These are phyloP conservation scores for Tragelaphus imberbis DNA, from an alignment of 2,113 vertebrate genomes.

Conservation along the genomic window DNA sequence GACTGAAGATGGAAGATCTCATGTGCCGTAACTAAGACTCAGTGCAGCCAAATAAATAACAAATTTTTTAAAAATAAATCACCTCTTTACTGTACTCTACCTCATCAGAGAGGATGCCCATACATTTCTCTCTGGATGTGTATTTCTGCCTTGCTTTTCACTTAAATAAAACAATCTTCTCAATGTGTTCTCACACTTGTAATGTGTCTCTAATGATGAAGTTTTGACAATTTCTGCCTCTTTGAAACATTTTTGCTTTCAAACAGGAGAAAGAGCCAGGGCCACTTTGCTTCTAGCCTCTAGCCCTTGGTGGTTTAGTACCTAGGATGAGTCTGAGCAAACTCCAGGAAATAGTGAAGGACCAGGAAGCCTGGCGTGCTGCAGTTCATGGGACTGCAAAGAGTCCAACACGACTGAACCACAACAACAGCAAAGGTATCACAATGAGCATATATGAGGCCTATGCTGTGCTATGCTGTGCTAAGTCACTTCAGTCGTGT, in stretches of 20 bases:
- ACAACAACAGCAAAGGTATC: background rate
- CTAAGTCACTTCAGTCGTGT: too few species aligned
- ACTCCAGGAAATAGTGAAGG: background rate
- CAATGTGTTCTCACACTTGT: background rate
- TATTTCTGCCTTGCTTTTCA: background rate
- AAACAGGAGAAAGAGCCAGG: background rate
- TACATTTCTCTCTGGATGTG: background rate
- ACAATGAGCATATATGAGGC: background rate
- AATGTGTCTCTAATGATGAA: background rate
- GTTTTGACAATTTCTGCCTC: background rate
- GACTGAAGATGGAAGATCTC: background rate
- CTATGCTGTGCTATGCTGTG: too few species aligned
- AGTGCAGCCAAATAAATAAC: background rate
- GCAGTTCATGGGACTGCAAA: background rate
- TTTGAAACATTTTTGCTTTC: background rate
- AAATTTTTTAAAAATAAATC: fast-evolving
- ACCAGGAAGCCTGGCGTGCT: background rate
- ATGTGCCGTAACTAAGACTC: background rate
- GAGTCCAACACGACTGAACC: background rate
- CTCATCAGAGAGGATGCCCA: background rate
- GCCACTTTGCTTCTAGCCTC: background rate
- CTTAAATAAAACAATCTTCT: background rate
- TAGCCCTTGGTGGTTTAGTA: background rate
- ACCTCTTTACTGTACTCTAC: background rate
- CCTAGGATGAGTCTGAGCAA: background rate